phyloP scores from a whole-genome alignment of 1,140 invertebrate genomes.

The Pseudobourletiella spinata region DNA sequence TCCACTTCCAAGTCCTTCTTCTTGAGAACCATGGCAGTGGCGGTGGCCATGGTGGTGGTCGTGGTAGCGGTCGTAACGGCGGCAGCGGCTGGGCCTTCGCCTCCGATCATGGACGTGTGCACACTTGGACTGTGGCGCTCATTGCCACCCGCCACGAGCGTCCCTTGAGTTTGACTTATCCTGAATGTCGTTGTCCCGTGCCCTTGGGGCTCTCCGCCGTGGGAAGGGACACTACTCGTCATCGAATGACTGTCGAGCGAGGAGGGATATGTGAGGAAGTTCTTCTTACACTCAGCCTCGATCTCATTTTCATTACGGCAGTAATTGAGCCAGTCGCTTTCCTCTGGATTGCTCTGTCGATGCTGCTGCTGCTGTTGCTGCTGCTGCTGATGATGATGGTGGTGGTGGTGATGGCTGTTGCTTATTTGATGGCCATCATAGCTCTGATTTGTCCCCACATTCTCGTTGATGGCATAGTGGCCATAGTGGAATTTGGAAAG shows the following conservation, averaged over 20 bases:
- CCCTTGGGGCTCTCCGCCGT: background rate
- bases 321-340: background rate
- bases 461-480: too few relatives aligned
- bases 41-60: background rate
- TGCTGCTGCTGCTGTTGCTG: background rate
- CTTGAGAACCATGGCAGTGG: background rate
- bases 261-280: background rate
- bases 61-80: background rate
- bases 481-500: too few relatives aligned
- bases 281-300: background rate
- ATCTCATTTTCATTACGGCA: background rate
- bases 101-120: too few relatives aligned
- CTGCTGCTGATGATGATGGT: background rate
- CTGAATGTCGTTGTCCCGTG: background rate
- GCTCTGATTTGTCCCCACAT: too few relatives aligned
- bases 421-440: background rate
- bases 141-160: background rate
- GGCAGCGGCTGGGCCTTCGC: too few relatives aligned
- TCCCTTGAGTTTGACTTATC: background rate
- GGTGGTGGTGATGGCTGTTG: background rate
- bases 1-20: constrained; percentile 27
- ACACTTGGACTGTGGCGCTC: too few relatives aligned
- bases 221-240: background rate
- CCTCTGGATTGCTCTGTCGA: background rate
- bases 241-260: background rate